A percentile compares a stretch with the other conserved stretches of the same genome.
phyloP scores from a whole-genome alignment of 2,888 invertebrate species.

The Nasonia oneida region DNA sequence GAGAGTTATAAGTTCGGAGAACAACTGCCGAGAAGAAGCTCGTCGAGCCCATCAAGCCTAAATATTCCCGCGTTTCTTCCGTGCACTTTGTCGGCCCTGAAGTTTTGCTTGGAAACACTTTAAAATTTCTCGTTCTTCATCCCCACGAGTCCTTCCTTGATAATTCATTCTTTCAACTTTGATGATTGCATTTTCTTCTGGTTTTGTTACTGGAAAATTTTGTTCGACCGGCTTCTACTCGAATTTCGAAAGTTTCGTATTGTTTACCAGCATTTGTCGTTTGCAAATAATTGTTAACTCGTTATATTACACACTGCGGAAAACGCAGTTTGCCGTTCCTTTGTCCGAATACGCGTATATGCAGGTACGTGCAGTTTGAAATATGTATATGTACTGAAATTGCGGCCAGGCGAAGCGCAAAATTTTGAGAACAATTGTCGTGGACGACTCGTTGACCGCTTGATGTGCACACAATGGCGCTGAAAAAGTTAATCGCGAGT shows the following conservation, averaged over 20 bases:
- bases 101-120: neutral
- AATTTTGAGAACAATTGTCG: neutral
- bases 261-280: too few relatives aligned
- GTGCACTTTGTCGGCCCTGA: neutral
- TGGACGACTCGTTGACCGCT: neutral
- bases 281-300: neutral
- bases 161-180: slow-evolving; percentile 31
- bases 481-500: neutral
- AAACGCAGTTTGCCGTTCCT: neutral
- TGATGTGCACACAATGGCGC: neutral
- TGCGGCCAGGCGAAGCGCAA: neutral
- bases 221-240: neutral
- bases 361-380: neutral
- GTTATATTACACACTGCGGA: neutral
- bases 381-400: neutral
- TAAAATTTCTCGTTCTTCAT: slow-evolving; percentile 11
- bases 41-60: slow-evolving; percentile 20
- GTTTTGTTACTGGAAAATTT: neutral
- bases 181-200: neutral
- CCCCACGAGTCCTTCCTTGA: neutral
- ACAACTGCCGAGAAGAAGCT: neutral
- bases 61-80: neutral
- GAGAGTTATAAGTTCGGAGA: neutral
- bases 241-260: neutral
- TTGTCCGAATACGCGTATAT: neutral